Evolutionary conservation across 1,140 invertebrate species (phyloP).

Genomic region (Cherax destructor): DNA sequence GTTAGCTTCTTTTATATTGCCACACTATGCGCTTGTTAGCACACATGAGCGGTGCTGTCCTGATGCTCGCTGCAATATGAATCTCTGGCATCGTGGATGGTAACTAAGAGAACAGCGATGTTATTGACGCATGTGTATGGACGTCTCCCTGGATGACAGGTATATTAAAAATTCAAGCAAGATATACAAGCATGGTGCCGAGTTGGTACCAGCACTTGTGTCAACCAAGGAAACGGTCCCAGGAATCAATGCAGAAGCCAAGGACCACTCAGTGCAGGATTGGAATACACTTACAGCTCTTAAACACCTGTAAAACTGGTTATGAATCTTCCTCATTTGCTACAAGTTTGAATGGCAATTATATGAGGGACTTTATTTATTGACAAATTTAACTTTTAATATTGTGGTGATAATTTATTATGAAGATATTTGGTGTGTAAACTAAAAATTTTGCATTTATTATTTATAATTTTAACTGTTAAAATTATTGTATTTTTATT

Average conservation of each 20-base stretch:
- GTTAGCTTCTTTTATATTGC: constrained; percentile 63
- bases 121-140: constrained; percentile 44
- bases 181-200: constrained; percentile 31
- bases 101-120: constrained; percentile 43
- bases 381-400: background rate
- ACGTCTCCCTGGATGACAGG: constrained; percentile 29
- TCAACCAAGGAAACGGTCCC: constrained; percentile 32
- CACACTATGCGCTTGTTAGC: constrained; percentile 64
- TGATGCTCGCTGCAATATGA: constrained; percentile 66
- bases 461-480: background rate
- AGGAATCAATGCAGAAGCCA: constrained; percentile 66
- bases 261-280: constrained; percentile 54
- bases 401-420: background rate
- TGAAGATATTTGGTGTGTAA: constrained; percentile 27
- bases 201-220: constrained; percentile 59
- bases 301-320: constrained; percentile 7
- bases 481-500: background rate
- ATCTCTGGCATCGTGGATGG: constrained; percentile 63
- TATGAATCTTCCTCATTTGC: constrained; percentile 10
- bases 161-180: background rate
- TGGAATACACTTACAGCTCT: constrained; percentile 52
- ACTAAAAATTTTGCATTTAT: background rate
- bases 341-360: background rate
- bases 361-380: background rate
- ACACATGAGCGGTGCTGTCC: constrained; percentile 67